phyloP scores from a whole-genome alignment of 53 echinoderm and acorn worm genomes.

The Echinarachnius parma region DNA sequence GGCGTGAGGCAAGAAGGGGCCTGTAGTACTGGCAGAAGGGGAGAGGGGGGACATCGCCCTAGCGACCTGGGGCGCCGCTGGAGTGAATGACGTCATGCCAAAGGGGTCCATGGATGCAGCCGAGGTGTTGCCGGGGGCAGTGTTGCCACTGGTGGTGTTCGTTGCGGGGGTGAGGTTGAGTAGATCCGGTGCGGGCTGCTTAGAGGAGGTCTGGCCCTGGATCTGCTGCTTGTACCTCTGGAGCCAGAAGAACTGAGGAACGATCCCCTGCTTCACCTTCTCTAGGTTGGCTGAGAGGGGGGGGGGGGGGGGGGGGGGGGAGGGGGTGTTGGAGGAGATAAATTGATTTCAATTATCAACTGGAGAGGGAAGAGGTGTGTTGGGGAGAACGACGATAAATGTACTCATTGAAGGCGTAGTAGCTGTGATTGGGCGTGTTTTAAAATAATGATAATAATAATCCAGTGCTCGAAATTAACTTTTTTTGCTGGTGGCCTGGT shows the following conservation, averaged over 20 bases:
- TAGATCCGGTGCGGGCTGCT: not conserved
- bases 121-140: too few relatives aligned
- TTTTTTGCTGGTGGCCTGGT: too few relatives aligned
- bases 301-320: not conserved
- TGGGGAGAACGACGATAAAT: too few relatives aligned
- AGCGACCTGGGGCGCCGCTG: constrained; percentile 20
- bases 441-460: too few relatives aligned
- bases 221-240: constrained; percentile 59
- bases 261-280: constrained; percentile 69
- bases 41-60: constrained; percentile 4
- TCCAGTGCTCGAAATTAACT: too few relatives aligned
- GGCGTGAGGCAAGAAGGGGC: constrained; percentile 25
- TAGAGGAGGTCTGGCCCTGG: constrained; percentile 1
- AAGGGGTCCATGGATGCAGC: constrained; percentile 56
- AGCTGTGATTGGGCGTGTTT: too few relatives aligned
- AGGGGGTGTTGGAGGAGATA: not conserved
- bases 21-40: constrained; percentile 22
- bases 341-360: too few relatives aligned
- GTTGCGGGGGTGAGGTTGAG: constrained; percentile 20
- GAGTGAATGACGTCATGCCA: constrained; percentile 61
- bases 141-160: too few relatives aligned
- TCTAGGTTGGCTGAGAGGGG: constrained; percentile 58
- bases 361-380: too few relatives aligned
- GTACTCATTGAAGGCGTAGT: too few relatives aligned
- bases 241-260: constrained; percentile 79